These are phyloP conservation scores for Crotalus viridis DNA, from an alignment of 2,113 vertebrate species.

Conservation along the genomic window DNA sequence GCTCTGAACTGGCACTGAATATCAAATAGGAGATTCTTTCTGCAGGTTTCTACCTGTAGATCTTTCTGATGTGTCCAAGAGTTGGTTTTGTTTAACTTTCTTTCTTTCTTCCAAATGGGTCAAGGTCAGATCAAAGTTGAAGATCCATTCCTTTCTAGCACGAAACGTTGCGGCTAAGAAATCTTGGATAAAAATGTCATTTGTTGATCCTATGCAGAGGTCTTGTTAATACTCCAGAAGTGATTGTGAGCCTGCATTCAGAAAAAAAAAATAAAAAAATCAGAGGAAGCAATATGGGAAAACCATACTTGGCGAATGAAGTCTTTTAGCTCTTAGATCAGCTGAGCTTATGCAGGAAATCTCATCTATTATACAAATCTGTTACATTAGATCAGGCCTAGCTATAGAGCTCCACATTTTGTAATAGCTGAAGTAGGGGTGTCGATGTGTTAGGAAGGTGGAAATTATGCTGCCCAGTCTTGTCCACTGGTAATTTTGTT, in stretches of 20 bases:
- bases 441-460: neutral
- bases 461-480: neutral
- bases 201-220: neutral
- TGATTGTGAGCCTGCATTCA: neutral
- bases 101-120: rapidly evolving
- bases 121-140: neutral
- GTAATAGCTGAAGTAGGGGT: neutral
- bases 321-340: slow-evolving; percentile 18
- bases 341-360: neutral
- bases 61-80: neutral
- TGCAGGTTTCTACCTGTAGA: rapidly evolving
- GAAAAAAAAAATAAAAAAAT: neutral
- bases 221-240: rapidly evolving
- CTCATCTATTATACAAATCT: neutral
- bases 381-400: neutral
- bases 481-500: neutral
- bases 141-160: neutral
- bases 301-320: neutral
- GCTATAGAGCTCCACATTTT: neutral
- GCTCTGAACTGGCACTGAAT: neutral
- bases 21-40: neutral
- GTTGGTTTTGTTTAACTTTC: rapidly evolving
- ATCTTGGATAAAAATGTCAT: neutral
- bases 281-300: slow-evolving; percentile 12
- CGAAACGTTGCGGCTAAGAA: neutral